Evolutionary conservation across 2,113 vertebrate species (phyloP).

Genomic region (Crotalus viridis): DNA sequence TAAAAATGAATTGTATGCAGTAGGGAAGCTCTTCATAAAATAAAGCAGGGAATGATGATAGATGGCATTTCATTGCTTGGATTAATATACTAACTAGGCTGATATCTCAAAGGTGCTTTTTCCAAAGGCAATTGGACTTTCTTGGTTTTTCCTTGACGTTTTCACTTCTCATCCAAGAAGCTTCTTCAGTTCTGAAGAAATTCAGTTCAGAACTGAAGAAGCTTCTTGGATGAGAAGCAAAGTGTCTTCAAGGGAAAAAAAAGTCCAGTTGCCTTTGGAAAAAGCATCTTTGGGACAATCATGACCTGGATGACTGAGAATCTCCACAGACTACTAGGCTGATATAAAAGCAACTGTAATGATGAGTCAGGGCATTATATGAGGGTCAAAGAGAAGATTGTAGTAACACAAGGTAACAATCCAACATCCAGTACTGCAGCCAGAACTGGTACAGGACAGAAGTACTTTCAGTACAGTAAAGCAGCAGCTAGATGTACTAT

Average conservation of each 20-base stretch:
- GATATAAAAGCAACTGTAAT: not conserved
- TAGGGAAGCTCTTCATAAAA: not conserved
- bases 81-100: not conserved
- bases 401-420: not conserved
- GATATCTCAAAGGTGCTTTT: not conserved
- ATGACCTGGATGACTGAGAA: not conserved
- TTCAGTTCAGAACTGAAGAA: no score
- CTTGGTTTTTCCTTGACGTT: no score
- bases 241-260: not conserved
- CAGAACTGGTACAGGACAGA: not conserved
- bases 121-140: no score
- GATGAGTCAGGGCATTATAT: not conserved
- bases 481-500: not conserved
- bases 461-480: not conserved
- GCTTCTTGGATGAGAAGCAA: not conserved
- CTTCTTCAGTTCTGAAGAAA: no score
- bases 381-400: not conserved
- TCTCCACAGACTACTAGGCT: not conserved
- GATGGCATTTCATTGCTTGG: not conserved
- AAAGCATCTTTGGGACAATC: not conserved
- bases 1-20: not conserved
- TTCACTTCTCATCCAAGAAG: no score
- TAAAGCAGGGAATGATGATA: not conserved
- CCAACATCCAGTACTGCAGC: not conserved
- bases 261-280: not conserved